Evolutionary conservation across 2,797 vertebrate species (phyloP).

Genomic region (Poliocrania exsul): DNA sequence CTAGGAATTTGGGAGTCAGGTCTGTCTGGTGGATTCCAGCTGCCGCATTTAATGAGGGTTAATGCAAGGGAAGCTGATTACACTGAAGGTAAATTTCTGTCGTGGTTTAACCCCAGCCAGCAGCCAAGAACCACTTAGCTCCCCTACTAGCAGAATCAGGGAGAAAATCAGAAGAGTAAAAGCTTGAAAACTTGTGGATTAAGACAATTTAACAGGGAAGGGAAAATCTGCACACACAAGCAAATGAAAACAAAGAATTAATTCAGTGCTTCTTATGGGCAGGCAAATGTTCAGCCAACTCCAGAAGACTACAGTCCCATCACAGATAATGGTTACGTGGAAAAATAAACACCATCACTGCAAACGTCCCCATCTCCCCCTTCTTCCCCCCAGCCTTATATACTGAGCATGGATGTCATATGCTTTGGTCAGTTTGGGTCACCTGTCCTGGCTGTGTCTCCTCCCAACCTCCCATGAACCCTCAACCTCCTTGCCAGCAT

Average conservation of each 20-base stretch:
- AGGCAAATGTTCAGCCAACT: neutral
- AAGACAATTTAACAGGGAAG: neutral
- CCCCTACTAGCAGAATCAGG: neutral
- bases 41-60: neutral
- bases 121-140: neutral
- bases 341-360: neutral
- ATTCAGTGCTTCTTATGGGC: neutral
- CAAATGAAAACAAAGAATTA: neutral
- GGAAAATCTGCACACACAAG: neutral
- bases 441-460: neutral
- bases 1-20: neutral
- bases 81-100: neutral
- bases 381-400: neutral
- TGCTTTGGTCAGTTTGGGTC: neutral
- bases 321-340: too few relatives aligned
- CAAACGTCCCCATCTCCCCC: neutral
- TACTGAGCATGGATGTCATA: neutral
- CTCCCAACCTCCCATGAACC: neutral
- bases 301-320: neutral
- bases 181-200: neutral
- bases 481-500: neutral
- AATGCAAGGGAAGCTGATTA: neutral
- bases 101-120: neutral
- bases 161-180: neutral
- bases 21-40: neutral